These are phyloP conservation scores for Lontra canadensis DNA, from an alignment of 2,113 vertebrate genomes.

Conservation along the genomic window DNA sequence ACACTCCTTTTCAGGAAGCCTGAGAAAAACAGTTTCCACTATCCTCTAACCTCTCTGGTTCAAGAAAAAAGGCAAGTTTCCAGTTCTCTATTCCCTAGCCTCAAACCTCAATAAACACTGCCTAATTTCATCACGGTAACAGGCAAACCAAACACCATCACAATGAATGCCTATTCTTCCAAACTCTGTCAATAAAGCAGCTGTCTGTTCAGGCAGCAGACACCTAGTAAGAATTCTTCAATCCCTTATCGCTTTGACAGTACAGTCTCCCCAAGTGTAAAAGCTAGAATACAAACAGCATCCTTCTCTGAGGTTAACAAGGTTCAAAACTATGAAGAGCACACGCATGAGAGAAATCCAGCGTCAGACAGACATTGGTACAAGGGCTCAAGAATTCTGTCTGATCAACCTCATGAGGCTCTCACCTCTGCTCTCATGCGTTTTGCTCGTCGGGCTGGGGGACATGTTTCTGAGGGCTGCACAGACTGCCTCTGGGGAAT, in stretches of 20 bases:
- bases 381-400: neutral
- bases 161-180: neutral
- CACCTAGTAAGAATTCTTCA: neutral
- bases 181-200: neutral
- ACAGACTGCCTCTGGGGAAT: constrained; percentile 88
- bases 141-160: neutral
- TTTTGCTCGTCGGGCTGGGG: constrained; percentile 91
- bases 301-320: neutral
- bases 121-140: neutral
- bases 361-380: neutral
- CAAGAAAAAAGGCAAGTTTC: neutral
- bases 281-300: neutral
- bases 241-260: neutral
- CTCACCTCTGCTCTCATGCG: constrained; percentile 93
- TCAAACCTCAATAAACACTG: neutral
- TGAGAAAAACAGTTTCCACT: neutral
- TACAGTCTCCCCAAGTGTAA: neutral
- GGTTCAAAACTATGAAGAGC: neutral
- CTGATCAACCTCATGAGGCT: fast-evolving
- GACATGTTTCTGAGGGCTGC: constrained; percentile 83
- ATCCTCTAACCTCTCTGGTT: neutral
- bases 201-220: neutral
- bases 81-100: neutral
- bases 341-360: fast-evolving
- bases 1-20: neutral